A percentile compares a stretch with the other conserved stretches of the same genome.
phyloP scores from a whole-genome alignment of 2,888 invertebrate genomes.

The Gibbula magus region DNA sequence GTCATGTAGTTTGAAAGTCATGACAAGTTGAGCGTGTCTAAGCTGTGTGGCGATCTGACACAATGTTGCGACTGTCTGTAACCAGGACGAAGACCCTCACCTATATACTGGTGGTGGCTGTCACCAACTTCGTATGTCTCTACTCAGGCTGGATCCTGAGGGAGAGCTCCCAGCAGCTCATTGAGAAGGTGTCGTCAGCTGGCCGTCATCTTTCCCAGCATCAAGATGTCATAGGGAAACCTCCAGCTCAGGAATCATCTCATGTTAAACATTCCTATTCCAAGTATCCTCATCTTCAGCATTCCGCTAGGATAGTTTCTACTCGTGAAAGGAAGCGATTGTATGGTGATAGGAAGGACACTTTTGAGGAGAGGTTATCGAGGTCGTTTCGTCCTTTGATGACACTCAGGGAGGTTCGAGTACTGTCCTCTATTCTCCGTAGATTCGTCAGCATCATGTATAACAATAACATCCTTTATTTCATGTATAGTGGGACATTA shows the following conservation, averaged over 20 bases:
- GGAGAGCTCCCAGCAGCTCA: neutral
- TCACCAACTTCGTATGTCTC: constrained; percentile 20
- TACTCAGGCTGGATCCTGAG: constrained; percentile 11
- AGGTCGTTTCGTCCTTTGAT: neutral
- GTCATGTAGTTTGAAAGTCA: too few relatives aligned
- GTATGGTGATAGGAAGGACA: neutral
- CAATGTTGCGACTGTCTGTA: neutral
- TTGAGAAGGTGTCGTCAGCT: neutral
- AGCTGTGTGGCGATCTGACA: neutral
- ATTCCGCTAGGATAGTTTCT: neutral
- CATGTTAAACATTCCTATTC: neutral
- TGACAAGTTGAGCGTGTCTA: neutral
- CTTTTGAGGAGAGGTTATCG: neutral
- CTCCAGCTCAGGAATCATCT: neutral
- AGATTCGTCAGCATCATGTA: constrained; percentile 23
- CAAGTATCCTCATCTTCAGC: neutral
- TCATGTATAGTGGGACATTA: constrained; percentile 48
- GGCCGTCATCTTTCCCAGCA: neutral
- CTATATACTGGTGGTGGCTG: neutral
- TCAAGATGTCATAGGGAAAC: neutral
- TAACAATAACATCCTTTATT: constrained; percentile 34
- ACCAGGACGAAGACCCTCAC: neutral
- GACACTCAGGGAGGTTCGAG: constrained; percentile 10
- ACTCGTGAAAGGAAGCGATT: neutral
- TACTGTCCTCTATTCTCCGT: constrained; percentile 21